Percentiles rank a stretch among this genome's conserved stretches.
These are phyloP conservation scores for Phorcus lineatus DNA, from an alignment of 2,888 invertebrate species.

Conservation along the genomic window DNA sequence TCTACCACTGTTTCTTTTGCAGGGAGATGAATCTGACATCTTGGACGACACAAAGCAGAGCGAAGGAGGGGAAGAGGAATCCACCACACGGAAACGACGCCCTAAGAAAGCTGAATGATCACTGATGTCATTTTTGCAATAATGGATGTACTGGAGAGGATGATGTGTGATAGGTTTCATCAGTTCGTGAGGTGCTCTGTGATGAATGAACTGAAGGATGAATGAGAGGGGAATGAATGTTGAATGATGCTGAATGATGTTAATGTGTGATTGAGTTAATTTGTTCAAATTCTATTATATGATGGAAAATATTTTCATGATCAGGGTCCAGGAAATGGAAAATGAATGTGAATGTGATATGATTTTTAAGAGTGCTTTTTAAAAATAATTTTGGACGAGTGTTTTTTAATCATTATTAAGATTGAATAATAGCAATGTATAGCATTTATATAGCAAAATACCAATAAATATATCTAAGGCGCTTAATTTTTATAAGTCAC, in stretches of 20 bases:
- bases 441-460: too few species aligned
- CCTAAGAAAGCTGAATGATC: background rate
- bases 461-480: too few species aligned
- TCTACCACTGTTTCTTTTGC: conserved; percentile 1
- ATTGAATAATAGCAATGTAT: too few species aligned
- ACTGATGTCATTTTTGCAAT: background rate
- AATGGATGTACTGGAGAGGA: background rate
- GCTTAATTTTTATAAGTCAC: too few species aligned
- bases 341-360: too few species aligned
- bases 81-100: background rate
- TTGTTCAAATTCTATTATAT: background rate
- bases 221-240: background rate
- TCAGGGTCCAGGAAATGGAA: background rate
- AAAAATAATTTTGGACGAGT: too few species aligned
- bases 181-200: too few species aligned
- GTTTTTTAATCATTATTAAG: too few species aligned
- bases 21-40: conserved; percentile 47
- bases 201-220: too few species aligned
- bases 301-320: background rate
- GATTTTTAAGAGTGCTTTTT: too few species aligned
- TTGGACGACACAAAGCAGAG: conserved; percentile 38
- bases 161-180: background rate
- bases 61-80: background rate
- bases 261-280: background rate
- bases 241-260: background rate